A percentile compares a stretch with the other conserved stretches of the same genome.
Conservation (phyloP, 2,113 vertebrate genomes). For the Morone saxatilis region DNA sequence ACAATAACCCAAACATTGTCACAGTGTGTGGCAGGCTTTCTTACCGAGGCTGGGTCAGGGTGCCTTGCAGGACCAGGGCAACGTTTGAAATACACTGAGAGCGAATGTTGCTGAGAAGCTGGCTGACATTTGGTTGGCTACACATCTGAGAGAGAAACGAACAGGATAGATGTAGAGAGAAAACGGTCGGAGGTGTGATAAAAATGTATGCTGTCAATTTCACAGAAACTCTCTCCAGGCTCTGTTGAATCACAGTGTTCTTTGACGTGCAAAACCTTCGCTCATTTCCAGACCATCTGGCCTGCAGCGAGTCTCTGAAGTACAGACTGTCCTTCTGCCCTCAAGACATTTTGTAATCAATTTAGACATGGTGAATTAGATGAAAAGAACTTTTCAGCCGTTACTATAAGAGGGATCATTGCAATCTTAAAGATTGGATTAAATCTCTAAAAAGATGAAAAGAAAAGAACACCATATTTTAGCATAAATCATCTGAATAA, state of each 20-base stretch:
- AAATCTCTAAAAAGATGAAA: neutral
- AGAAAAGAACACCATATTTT: neutral
- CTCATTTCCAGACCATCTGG: slow-evolving; percentile 29
- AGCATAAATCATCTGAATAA: neutral
- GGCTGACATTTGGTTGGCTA: slow-evolving; percentile 96
- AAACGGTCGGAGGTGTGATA: slow-evolving; percentile 4
- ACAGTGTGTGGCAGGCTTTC: slow-evolving; percentile 1
- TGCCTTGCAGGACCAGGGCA: slow-evolving; percentile 94
- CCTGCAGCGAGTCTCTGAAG: slow-evolving; percentile 25
- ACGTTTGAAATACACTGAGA: slow-evolving; percentile 99
- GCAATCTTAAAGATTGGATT: neutral
- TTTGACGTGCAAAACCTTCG: neutral
- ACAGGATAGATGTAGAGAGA: slow-evolving; percentile 4
- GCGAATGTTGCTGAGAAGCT: slow-evolving; percentile 98
- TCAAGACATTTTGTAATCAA: slow-evolving; percentile 9
- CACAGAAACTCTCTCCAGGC: slow-evolving; percentile 14
- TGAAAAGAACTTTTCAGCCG: neutral
- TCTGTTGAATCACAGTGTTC: slow-evolving; percentile 28
- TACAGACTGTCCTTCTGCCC: slow-evolving; percentile 33
- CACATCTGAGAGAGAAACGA: slow-evolving; percentile 88
- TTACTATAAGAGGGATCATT: neutral
- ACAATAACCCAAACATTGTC: neutral
- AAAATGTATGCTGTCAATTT: slow-evolving; percentile 28
- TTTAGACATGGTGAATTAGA: neutral
- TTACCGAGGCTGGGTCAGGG: slow-evolving; percentile 96